A percentile compares a stretch with the other conserved stretches of the same genome.
These are phyloP conservation scores for Ancistrus triradiatus DNA, from an alignment of 2,113 vertebrate genomes.

Conservation along the genomic window DNA sequence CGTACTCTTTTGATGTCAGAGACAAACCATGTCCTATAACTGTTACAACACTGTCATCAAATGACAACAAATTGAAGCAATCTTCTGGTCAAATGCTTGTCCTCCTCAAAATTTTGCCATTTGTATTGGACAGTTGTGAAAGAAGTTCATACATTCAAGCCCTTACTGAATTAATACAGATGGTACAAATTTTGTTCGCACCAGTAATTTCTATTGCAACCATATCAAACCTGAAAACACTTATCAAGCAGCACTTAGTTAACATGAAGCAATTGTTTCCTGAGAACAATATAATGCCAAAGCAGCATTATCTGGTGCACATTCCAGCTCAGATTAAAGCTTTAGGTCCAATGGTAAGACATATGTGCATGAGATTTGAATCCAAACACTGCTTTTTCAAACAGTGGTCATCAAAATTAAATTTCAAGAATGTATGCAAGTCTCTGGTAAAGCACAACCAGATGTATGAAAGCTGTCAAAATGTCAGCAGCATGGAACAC, in stretches of 20 bases:
- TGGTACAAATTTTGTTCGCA: slow-evolving; percentile 43
- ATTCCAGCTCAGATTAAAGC: slow-evolving; percentile 14
- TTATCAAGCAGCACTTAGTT: slow-evolving; percentile 15
- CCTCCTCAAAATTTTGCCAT: slow-evolving; percentile 35
- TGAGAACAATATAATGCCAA: neutral
- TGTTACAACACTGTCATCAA: slow-evolving; percentile 20
- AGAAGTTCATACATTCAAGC: slow-evolving; percentile 19
- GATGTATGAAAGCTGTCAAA: slow-evolving; percentile 35
- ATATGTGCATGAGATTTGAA: slow-evolving; percentile 18
- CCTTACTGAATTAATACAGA: slow-evolving; percentile 25
- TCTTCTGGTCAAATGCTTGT: slow-evolving; percentile 38
- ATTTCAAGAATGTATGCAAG: slow-evolving; percentile 39
- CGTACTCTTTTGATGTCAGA: slow-evolving; percentile 39
- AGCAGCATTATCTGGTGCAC: slow-evolving; percentile 24
- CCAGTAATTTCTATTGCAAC: slow-evolving; percentile 17
- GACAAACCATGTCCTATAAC: slow-evolving; percentile 30
- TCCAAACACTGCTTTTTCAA: slow-evolving; percentile 22
- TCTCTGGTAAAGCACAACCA: no score
- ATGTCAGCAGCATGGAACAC: slow-evolving; percentile 7
- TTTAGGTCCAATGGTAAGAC: slow-evolving; percentile 6
- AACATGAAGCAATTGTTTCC: slow-evolving; percentile 10
- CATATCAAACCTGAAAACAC: slow-evolving; percentile 16
- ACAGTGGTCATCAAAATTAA: slow-evolving; percentile 15
- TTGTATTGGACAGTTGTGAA: slow-evolving; percentile 35
- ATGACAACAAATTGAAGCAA: slow-evolving; percentile 37